Conservation (phyloP, 2,797 vertebrate genomes). For the Arremon aurantiirostris region DNA sequence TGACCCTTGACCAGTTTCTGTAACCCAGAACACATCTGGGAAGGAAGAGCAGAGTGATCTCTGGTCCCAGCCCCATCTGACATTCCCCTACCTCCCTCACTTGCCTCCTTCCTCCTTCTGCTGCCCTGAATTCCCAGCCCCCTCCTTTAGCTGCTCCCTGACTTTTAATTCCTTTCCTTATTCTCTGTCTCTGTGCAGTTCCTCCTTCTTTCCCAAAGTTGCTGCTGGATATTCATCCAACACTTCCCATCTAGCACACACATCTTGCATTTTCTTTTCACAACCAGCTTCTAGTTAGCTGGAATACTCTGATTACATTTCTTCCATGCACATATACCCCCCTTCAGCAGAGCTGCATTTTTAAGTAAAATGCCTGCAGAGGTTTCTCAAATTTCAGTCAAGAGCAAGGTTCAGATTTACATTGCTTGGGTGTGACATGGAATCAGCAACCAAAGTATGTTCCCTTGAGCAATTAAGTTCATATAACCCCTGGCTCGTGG, state of each 20-base stretch:
- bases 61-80: background rate
- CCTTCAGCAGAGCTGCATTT: background rate
- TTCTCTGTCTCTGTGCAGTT: background rate
- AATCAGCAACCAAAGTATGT: conserved; percentile 36
- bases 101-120: background rate
- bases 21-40: conserved; percentile 13
- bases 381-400: conserved; percentile 36
- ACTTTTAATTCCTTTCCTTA: background rate
- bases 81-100: background rate
- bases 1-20: background rate
- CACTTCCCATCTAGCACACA: background rate
- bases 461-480: conserved; percentile 16
- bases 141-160: background rate
- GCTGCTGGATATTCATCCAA: background rate
- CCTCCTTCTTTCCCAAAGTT: background rate
- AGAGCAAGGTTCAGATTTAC: conserved; percentile 22
- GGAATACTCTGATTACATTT: background rate
- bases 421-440: conserved; percentile 33
- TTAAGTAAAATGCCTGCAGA: background rate
- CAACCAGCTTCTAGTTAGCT: background rate
- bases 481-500: background rate
- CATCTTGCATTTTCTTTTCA: background rate
- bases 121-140: background rate
- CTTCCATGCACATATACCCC: background rate
- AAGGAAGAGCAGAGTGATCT: background rate